Evolutionary conservation across 2,888 invertebrate genomes (phyloP).

Genomic region (Lasiommata megera): DNA sequence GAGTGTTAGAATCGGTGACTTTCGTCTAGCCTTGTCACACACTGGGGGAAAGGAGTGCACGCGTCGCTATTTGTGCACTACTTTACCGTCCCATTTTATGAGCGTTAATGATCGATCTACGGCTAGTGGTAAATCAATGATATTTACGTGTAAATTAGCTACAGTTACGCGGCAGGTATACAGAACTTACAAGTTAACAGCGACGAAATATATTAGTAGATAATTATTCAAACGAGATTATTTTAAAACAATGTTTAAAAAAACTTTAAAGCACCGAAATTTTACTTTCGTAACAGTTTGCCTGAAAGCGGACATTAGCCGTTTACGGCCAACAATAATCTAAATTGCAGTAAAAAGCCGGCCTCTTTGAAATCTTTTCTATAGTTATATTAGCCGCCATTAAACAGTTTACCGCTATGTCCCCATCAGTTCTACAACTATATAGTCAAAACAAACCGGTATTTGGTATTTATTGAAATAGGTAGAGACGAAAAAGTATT

Average conservation of each 20-base stretch:
- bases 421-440: background rate
- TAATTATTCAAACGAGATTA: too few species aligned
- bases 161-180: too few species aligned
- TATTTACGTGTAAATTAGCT: too few species aligned
- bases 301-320: constrained; percentile 5
- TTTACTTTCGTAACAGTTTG: background rate
- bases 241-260: background rate
- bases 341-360: constrained; percentile 6
- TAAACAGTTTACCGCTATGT: constrained; percentile 21
- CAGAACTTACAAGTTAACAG: too few species aligned
- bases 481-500: background rate
- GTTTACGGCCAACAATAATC: constrained; percentile 16
- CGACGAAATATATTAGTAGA: too few species aligned
- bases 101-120: too few species aligned
- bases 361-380: constrained; percentile 14
- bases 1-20: too few species aligned
- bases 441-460: background rate
- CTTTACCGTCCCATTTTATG: too few species aligned
- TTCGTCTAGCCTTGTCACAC: too few species aligned
- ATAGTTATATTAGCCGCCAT: constrained; percentile 10
- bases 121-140: too few species aligned
- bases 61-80: too few species aligned
- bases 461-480: background rate
- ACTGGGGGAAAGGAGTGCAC: too few species aligned
- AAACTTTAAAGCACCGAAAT: background rate